Conservation (phyloP, 2,888 invertebrate species). For the Chrysopilus asiliformis region DNA sequence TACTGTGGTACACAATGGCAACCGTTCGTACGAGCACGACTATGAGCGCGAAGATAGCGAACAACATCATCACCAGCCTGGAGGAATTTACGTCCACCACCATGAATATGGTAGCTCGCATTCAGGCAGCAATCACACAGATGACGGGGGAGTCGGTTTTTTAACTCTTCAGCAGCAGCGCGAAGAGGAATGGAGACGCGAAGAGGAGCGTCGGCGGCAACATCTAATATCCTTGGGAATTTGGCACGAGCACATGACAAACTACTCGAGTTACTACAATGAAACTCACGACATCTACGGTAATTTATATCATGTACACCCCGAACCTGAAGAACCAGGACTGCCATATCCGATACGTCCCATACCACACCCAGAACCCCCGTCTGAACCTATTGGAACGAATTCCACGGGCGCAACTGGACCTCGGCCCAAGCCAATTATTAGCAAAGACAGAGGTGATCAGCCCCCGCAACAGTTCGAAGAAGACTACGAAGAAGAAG, state of each 20-base stretch:
- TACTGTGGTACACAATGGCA: background rate
- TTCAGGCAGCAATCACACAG: background rate
- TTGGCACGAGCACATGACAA: conserved; percentile 2
- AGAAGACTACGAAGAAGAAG: conserved; percentile 26
- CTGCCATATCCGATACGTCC: conserved; percentile 3
- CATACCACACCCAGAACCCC: conserved; percentile 1
- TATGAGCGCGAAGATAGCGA: background rate
- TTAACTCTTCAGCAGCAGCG: conserved; percentile 5
- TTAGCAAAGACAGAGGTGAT: conserved; percentile 32
- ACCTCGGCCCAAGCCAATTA: conserved; percentile 20
- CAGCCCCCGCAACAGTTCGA: conserved; percentile 32
- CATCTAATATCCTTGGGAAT: conserved; percentile 5
- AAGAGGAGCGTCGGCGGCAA: conserved; percentile 7
- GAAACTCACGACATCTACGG: too few relatives aligned
- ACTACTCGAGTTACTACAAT: background rate
- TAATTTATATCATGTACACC: background rate
- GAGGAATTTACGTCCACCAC: conserved; percentile 3
- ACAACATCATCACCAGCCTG: background rate
- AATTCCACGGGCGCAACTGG: conserved; percentile 11
- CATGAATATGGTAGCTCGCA: conserved; percentile 6
- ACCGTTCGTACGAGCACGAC: background rate
- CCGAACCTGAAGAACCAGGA: background rate
- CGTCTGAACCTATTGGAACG: conserved; percentile 3
- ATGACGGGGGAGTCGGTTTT: conserved; percentile 4
- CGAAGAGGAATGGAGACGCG: conserved; percentile 6